Percentiles rank a stretch among this genome's conserved stretches.
Conservation (phyloP, 2,797 vertebrate species). For the Bucorvus abyssinicus region DNA sequence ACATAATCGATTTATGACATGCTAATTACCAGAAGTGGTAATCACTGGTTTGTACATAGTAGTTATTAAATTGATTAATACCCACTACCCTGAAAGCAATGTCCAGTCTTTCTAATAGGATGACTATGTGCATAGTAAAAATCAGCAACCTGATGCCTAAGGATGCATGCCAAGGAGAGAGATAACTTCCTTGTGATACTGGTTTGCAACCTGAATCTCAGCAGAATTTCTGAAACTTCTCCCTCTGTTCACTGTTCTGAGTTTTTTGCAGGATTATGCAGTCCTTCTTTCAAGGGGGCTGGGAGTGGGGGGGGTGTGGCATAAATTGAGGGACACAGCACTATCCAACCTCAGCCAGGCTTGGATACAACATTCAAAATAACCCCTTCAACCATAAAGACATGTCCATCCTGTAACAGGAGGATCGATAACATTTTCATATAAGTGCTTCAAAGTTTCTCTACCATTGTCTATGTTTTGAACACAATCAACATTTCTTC, state of each 20-base stretch:
- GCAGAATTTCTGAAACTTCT: neutral
- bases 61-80: neutral
- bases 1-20: neutral
- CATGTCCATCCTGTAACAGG: neutral
- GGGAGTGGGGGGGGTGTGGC: neutral
- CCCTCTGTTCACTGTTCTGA: neutral
- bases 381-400: neutral
- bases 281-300: neutral
- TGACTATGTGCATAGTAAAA: neutral
- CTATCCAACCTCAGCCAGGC: neutral
- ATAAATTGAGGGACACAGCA: neutral
- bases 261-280: neutral
- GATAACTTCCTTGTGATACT: neutral
- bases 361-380: neutral
- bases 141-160: neutral
- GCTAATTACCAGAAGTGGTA: neutral
- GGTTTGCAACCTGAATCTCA: neutral
- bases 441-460: fast-evolving
- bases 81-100: neutral
- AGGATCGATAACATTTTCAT: neutral
- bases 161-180: neutral
- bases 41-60: neutral
- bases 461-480: neutral
- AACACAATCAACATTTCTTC: neutral
- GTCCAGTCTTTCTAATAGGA: neutral